These are phyloP conservation scores for Epizoanthus fatuus DNA, from an alignment of 92 coral and sea anemone species.

Conservation along the genomic window DNA sequence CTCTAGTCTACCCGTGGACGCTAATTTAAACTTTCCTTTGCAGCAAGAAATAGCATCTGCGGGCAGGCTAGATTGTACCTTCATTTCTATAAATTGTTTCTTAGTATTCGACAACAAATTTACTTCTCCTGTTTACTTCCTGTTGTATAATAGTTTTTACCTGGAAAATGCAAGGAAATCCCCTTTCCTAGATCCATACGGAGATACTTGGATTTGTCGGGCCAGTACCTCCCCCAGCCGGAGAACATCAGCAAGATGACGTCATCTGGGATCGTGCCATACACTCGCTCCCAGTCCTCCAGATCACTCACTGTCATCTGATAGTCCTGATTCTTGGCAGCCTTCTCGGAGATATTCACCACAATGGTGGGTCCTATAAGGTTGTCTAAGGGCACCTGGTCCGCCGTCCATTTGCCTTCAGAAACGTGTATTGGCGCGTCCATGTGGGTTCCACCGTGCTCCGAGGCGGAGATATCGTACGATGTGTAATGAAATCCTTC, in stretches of 20 bases:
- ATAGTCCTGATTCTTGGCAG: background rate
- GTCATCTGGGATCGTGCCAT: too few species aligned
- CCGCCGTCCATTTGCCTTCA: constrained; percentile 63
- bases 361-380: constrained; percentile 59
- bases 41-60: too few species aligned
- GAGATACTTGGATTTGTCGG: background rate
- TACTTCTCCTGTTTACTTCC: too few species aligned
- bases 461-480: constrained; percentile 10
- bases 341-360: constrained; percentile 76
- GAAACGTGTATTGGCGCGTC: constrained; percentile 83
- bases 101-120: too few species aligned
- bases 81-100: too few species aligned
- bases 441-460: constrained; percentile 90
- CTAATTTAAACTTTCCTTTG: too few species aligned
- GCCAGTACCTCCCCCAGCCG: constrained; percentile 62
- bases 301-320: too few species aligned
- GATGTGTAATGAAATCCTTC: background rate
- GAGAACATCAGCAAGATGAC: background rate
- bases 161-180: constrained; percentile 2
- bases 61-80: too few species aligned
- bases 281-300: too few species aligned
- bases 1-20: too few species aligned
- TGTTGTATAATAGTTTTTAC: constrained; percentile 33
- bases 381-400: constrained; percentile 69
- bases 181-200: too few species aligned